phyloP scores from a whole-genome alignment of 2,797 vertebrate genomes.

The Pipistrellus pipistrellus region DNA sequence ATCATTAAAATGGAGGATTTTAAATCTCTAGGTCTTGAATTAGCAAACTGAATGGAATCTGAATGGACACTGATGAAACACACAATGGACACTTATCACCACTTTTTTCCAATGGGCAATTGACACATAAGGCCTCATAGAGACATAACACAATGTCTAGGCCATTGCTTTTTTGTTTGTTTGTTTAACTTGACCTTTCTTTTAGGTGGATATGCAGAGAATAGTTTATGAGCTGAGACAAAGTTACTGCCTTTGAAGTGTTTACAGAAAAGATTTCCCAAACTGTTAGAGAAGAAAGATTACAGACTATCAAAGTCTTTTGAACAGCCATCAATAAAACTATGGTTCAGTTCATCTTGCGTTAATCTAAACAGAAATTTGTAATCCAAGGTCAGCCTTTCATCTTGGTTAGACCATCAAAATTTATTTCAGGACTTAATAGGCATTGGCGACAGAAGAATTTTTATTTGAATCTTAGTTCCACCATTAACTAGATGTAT shows the following conservation, averaged over 20 bases:
- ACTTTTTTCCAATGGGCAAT: not conserved
- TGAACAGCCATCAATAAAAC: constrained; percentile 68
- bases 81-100: not conserved
- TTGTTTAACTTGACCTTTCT: constrained; percentile 24
- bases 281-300: constrained; percentile 52
- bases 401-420: constrained; percentile 53
- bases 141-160: not conserved
- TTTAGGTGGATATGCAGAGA: constrained; percentile 19
- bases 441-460: not conserved
- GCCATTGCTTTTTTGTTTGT: not conserved
- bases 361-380: constrained; percentile 74
- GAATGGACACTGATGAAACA: not conserved
- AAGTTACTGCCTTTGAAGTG: constrained; percentile 54
- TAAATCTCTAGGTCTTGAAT: not conserved
- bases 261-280: constrained; percentile 57
- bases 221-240: constrained; percentile 50
- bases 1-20: not conserved
- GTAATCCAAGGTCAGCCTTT: constrained; percentile 68
- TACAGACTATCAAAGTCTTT: constrained; percentile 65
- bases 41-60: constrained; percentile 16
- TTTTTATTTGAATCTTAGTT: constrained; percentile 12
- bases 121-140: not conserved
- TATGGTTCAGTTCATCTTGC: constrained; percentile 46
- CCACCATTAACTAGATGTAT: not conserved
- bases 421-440: constrained; percentile 20